Evolutionary conservation across 2,888 invertebrate species (phyloP), one percentile per base, ranked within the genome.

Genomic region (Reticulitermes lucifugus): DNA sequence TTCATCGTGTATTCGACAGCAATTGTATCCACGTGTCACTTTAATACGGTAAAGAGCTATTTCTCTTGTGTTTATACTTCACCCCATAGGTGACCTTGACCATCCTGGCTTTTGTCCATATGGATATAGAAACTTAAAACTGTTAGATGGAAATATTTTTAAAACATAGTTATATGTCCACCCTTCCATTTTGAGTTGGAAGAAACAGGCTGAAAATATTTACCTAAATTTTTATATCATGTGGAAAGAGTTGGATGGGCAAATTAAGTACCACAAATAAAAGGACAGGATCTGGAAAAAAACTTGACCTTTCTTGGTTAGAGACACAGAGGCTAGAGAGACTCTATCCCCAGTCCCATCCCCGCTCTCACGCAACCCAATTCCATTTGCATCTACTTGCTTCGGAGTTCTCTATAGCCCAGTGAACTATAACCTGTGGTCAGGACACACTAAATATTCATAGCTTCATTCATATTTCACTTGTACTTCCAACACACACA

Each of bases 301-400:
- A 77, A 46, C 51, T 22, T 77, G 77, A 77, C 77, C 77, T 77
- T 77, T 46, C 77, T 77, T 77, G 77, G 43, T 77, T 77, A 22
- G 46, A 43, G 77, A 22, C 51, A 43, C 22, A 46, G 7, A 46
- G 46, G 3, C 1, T n/a, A n/a, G 77, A 70, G 14, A 14, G 41
- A 73, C 35, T 41, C 2, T 21, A 65, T 9, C 65, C 12, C 65
- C 6, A 6, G 65, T 25, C 22, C 10, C 7, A 25, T 0, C 65
- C 12, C 65, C 6, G 4, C n/a, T 25, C 65, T n/a, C 65, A 25
- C 3, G 6, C n/a, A 46, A 77, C 77, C 46, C 7, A 35, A n/a
- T 43, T 46, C 73, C 46, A 77, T 77, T 77, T 77, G 77, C 77
- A 77, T 77, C 77, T 46, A 77, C 77, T 77, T 65, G 65, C 25